Evolutionary conservation across 2,888 invertebrate species (phyloP).

Genomic region (Lamellibrachia satsuma): DNA sequence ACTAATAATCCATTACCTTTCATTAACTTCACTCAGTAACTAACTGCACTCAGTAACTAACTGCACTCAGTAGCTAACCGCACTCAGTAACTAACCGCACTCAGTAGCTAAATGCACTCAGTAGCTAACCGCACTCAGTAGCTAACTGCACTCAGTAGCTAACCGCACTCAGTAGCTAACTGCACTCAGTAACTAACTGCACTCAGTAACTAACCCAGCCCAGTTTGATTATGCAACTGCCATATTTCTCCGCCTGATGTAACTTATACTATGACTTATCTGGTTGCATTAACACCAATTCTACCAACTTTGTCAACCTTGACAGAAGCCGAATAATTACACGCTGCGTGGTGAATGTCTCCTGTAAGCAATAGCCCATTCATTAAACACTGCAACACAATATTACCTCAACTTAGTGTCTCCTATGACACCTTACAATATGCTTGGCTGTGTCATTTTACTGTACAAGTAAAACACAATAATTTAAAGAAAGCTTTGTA

Average conservation of each 20-base stretch:
- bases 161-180: too few species aligned
- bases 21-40: too few species aligned
- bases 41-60: too few species aligned
- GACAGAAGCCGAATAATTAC: not conserved
- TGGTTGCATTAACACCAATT: not conserved
- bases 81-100: too few species aligned
- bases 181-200: too few species aligned
- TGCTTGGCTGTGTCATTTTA: not conserved
- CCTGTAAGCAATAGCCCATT: not conserved
- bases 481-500: not conserved
- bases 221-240: not conserved
- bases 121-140: too few species aligned
- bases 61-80: too few species aligned
- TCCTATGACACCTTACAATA: not conserved
- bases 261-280: not conserved
- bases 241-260: not conserved
- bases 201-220: not conserved
- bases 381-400: not conserved
- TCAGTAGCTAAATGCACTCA: too few species aligned
- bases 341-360: not conserved
- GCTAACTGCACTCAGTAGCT: too few species aligned
- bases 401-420: not conserved
- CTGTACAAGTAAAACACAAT: not conserved
- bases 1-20: not conserved
- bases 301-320: not conserved